Percentiles rank a stretch among this genome's conserved stretches.
phyloP scores from a whole-genome alignment of 2,113 vertebrate species.

The Daboia siamensis region DNA sequence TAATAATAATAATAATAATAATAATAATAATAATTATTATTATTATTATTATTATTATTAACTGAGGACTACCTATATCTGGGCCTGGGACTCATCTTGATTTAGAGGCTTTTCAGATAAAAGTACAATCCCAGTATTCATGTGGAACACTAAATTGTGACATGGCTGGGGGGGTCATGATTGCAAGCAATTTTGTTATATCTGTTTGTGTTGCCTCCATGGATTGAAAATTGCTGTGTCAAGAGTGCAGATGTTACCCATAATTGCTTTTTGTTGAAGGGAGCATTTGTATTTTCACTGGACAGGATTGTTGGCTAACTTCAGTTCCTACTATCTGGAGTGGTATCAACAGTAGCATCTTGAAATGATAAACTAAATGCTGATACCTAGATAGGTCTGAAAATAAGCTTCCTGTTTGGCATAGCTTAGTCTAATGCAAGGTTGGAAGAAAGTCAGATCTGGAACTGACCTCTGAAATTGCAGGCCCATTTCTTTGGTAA shows the following conservation, averaged over 20 bases:
- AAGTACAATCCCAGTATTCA: not conserved
- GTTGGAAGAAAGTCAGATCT: not conserved
- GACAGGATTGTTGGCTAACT: not conserved
- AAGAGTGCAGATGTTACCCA: not conserved
- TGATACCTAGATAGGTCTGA: not conserved
- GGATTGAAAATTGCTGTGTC: not conserved
- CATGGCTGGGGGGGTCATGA: not conserved
- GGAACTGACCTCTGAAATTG: not conserved
- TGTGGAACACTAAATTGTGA: not conserved
- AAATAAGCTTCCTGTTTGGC: not conserved
- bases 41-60: too few relatives aligned
- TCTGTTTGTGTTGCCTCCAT: not conserved
- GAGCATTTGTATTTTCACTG: not conserved
- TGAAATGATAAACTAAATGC: not conserved
- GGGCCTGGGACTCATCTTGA: not conserved
- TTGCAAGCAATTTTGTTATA: not conserved
- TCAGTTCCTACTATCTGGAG: not conserved
- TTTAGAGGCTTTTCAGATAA: not conserved
- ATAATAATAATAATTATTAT: too few relatives aligned
- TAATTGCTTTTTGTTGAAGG: not conserved
- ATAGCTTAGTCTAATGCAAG: not conserved
- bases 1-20: too few relatives aligned
- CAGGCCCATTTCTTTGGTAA: not conserved
- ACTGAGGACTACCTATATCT: not conserved
- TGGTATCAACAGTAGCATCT: not conserved